phyloP scores from a whole-genome alignment of 2,113 vertebrate genomes.

The Mugil cephalus region DNA sequence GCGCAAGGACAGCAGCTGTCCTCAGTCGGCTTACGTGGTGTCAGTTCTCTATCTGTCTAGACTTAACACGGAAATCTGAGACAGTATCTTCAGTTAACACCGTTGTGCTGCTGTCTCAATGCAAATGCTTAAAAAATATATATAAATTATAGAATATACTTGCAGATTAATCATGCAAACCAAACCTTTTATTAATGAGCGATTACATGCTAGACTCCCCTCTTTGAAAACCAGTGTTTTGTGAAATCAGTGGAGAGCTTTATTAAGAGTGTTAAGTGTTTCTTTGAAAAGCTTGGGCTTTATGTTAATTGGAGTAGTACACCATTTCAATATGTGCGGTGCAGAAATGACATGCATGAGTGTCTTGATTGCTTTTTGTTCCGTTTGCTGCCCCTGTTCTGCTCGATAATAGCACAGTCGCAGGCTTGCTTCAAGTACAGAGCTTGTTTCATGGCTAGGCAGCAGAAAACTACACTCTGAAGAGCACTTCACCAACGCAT shows the following conservation, averaged over 20 bases:
- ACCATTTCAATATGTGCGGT: constrained; percentile 72
- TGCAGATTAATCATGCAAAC: constrained; percentile 24
- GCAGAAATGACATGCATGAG: constrained; percentile 75
- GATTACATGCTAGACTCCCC: constrained; percentile 37
- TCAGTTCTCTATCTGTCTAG: constrained; percentile 60
- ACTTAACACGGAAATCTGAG: constrained; percentile 20
- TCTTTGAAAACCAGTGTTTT: constrained; percentile 60
- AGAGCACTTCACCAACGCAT: constrained; percentile 83
- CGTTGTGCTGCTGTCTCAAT: constrained; percentile 4
- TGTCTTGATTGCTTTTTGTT: constrained; percentile 81
- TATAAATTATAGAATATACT: background rate
- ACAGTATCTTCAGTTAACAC: background rate
- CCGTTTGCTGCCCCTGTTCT: constrained; percentile 70
- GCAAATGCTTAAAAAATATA: background rate
- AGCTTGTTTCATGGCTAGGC: constrained; percentile 82
- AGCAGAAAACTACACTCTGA: constrained; percentile 83
- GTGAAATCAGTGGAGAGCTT: constrained; percentile 62
- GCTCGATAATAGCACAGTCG: constrained; percentile 64
- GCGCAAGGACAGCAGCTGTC: constrained; percentile 78
- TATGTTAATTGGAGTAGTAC: constrained; percentile 73
- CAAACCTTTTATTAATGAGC: constrained; percentile 52
- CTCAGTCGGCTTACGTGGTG: constrained; percentile 62
- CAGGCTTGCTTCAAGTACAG: constrained; percentile 63
- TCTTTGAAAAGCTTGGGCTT: constrained; percentile 62
- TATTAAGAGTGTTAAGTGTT: constrained; percentile 71